phyloP scores from a whole-genome alignment of 1,140 invertebrate species.

The Caligus rogercresseyi region DNA sequence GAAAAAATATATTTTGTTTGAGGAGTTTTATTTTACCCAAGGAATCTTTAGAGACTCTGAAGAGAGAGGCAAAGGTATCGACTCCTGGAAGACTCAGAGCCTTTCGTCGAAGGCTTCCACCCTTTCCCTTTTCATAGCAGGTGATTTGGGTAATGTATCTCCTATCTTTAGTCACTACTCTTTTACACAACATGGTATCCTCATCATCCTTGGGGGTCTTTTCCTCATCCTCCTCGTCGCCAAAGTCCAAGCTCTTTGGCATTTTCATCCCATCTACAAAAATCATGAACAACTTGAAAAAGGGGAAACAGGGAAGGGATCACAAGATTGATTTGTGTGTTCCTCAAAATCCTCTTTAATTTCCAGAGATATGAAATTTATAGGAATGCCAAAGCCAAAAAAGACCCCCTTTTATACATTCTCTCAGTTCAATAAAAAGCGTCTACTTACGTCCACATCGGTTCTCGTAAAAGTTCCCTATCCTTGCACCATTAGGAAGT shows the following conservation, averaged over 20 bases:
- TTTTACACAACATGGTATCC: slow-evolving; percentile 19
- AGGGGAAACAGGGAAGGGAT: too few species aligned
- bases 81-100: slow-evolving; percentile 5
- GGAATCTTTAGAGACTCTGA: not conserved
- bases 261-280: not conserved
- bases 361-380: too few species aligned
- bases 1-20: too few species aligned
- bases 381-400: too few species aligned
- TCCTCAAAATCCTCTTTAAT: too few species aligned
- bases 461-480: slow-evolving; percentile 75
- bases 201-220: slow-evolving; percentile 1
- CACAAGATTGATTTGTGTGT: too few species aligned
- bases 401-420: too few species aligned
- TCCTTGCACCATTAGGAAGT: slow-evolving; percentile 70
- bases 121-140: slow-evolving; percentile 26
- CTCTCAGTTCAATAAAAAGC: not conserved
- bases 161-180: slow-evolving; percentile 22
- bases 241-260: not conserved
- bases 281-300: too few species aligned
- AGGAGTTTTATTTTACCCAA: slow-evolving; percentile 1
- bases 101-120: not conserved
- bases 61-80: not conserved
- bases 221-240: not conserved
- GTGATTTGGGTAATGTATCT: slow-evolving; percentile 27
- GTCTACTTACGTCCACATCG: slow-evolving; percentile 43